Evolutionary conservation across 2,797 vertebrate species (phyloP).

Genomic region (Enoplosus armatus): DNA sequence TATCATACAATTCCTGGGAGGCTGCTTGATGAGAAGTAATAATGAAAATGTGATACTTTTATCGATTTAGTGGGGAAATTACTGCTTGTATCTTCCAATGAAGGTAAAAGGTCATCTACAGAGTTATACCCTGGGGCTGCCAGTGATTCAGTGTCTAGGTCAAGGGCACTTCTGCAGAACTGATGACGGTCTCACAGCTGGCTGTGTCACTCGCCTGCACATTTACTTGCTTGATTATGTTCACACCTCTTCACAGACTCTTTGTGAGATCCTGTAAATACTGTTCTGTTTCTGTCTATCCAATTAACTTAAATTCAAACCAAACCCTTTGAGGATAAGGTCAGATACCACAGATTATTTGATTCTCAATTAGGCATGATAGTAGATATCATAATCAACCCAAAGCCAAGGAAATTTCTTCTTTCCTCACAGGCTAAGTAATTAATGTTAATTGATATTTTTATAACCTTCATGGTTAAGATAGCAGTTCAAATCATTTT

Average conservation of each 20-base stretch:
- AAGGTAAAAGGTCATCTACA: slow-evolving; percentile 39
- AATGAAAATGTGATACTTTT: slow-evolving; percentile 40
- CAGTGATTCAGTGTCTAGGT: slow-evolving; percentile 14
- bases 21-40: slow-evolving; percentile 10
- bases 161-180: slow-evolving; percentile 31
- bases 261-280: neutral
- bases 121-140: neutral
- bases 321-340: neutral
- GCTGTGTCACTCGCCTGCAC: neutral
- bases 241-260: neutral
- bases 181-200: neutral
- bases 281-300: neutral
- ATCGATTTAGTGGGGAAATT: slow-evolving; percentile 54
- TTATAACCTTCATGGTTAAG: neutral
- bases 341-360: neutral
- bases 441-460: neutral
- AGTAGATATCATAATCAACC: neutral
- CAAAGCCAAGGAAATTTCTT: neutral
- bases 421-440: too few species aligned
- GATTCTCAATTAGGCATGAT: neutral
- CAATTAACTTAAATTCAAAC: neutral
- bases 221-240: slow-evolving; percentile 1
- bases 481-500: neutral
- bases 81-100: slow-evolving; percentile 29
- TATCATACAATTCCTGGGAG: slow-evolving; percentile 19